phyloP scores from a whole-genome alignment of 2,797 vertebrate genomes.

The Oceanodroma leucorhoa region DNA sequence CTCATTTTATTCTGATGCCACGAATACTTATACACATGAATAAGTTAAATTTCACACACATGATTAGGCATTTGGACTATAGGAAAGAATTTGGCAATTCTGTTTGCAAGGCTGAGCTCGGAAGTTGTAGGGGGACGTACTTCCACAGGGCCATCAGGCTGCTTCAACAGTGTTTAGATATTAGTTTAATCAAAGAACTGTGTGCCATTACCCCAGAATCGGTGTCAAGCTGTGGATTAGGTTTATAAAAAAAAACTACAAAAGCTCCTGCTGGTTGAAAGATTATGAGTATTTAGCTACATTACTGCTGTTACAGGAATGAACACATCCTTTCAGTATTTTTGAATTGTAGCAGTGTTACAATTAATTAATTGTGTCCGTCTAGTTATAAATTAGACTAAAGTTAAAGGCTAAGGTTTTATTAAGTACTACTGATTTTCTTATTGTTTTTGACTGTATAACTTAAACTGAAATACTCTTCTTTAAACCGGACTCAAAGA shows the following conservation, averaged over 20 bases:
- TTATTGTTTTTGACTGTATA: constrained; percentile 29
- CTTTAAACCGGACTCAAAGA: background rate
- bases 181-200: constrained; percentile 74
- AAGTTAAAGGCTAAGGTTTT: constrained; percentile 51
- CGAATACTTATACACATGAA: background rate
- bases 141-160: constrained; percentile 32
- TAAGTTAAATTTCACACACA: background rate
- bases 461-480: background rate
- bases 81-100: background rate
- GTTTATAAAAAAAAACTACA: constrained; percentile 58
- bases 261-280: constrained; percentile 72
- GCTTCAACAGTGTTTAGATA: constrained; percentile 52
- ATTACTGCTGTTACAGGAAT: constrained; percentile 65
- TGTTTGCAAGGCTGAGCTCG: background rate
- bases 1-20: background rate
- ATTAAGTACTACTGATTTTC: constrained; percentile 51
- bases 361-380: constrained; percentile 70
- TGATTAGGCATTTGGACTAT: background rate
- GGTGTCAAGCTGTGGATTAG: constrained; percentile 77
- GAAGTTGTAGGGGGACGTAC: constrained; percentile 1
- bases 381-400: constrained; percentile 56
- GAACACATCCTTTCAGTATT: constrained; percentile 60
- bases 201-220: constrained; percentile 70
- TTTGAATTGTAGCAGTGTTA: constrained; percentile 56
- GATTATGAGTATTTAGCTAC: constrained; percentile 73